phyloP scores from a whole-genome alignment of 2,888 invertebrate genomes.

The Idaea dimidiata region DNA sequence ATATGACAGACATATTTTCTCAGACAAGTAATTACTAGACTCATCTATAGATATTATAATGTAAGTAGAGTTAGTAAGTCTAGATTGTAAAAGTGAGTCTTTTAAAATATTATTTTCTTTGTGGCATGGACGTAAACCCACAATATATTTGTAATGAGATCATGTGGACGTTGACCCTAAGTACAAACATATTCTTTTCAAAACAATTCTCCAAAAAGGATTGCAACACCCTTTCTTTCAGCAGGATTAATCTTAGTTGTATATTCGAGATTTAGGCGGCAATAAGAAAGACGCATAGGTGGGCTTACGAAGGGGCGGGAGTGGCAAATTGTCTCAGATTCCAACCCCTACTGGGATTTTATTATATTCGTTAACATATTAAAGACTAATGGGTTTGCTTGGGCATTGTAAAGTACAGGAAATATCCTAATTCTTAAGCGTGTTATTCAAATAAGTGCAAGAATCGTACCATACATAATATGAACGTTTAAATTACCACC shows the following conservation, averaged over 20 bases:
- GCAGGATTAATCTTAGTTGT: slow-evolving; percentile 78
- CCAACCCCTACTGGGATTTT: slow-evolving; percentile 67
- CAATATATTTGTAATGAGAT: neutral
- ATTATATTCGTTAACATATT: slow-evolving; percentile 78
- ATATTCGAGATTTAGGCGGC: slow-evolving; percentile 79
- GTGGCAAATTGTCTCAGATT: slow-evolving; percentile 78
- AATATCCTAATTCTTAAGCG: no score
- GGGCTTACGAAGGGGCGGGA: slow-evolving; percentile 70
- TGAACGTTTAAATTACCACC: no score
- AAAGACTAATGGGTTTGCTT: slow-evolving; percentile 64
- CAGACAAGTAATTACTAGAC: no score
- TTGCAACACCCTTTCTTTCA: slow-evolving; percentile 74
- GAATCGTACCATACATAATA: no score
- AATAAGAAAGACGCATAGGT: slow-evolving; percentile 80
- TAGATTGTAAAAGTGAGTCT: no score
- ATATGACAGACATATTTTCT: no score
- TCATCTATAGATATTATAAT: no score
- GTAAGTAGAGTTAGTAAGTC: no score
- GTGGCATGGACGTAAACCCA: no score
- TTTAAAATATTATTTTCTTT: no score
- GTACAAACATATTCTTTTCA: slow-evolving; percentile 1
- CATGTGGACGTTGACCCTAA: neutral
- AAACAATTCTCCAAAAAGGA: slow-evolving; percentile 52
- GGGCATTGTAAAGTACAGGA: slow-evolving; percentile 9
- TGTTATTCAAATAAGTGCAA: no score